Evolutionary conservation across 2,797 vertebrate species (phyloP).

Genomic region (Psittacula derbiana): DNA sequence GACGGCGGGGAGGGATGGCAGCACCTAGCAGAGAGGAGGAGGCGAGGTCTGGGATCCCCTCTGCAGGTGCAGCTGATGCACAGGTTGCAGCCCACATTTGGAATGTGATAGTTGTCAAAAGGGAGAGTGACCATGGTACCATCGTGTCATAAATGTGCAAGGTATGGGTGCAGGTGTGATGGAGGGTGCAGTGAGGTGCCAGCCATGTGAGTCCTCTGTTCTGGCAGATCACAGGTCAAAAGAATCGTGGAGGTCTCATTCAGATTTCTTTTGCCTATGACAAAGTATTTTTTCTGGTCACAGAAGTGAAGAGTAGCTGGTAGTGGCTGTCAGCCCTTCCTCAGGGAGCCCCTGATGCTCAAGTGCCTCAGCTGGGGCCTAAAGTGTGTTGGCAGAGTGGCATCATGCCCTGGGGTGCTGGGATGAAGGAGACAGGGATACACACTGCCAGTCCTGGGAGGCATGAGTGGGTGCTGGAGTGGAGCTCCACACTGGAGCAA

Average conservation of each 20-base stretch:
- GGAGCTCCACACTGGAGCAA: not conserved
- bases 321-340: not conserved
- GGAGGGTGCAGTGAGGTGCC: not conserved
- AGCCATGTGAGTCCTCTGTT: not conserved
- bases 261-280: not conserved
- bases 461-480: accelerated
- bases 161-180: accelerated
- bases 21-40: not conserved
- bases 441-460: not conserved
- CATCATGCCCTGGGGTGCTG: accelerated
- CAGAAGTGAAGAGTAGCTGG: not conserved
- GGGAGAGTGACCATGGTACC: not conserved
- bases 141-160: not conserved
- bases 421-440: not conserved
- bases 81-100: not conserved
- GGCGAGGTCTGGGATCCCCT: not conserved
- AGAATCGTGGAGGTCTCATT: not conserved
- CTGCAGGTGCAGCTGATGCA: not conserved
- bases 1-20: not conserved
- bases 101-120: not conserved
- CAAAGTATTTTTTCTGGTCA: not conserved
- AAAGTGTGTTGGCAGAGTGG: not conserved
- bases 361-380: not conserved
- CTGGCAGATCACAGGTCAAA: not conserved
- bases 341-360: not conserved